Base-by-base conservation (phyloP, 2,888 invertebrate genomes). In the Neoitamus cyanurus region DNA sequence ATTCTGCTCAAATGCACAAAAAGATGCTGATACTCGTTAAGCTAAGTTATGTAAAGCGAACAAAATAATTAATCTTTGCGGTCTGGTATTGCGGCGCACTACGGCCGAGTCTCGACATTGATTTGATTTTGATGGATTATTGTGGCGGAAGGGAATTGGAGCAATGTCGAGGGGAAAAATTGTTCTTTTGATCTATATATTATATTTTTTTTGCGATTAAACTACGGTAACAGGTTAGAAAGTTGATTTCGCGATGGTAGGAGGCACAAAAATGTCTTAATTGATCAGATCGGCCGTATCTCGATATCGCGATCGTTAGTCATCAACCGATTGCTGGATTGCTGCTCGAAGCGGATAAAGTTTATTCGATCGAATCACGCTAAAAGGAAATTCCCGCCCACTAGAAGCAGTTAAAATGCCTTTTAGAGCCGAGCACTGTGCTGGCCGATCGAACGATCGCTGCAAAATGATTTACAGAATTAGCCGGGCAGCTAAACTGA, bases 31-130 rank as follows among this genome's bases (percentile, higher is more conserved):
- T 58, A 58, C 58, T 7, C 20, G 20, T 2, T 34, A 34, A 9
- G 25, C 25, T 13, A 4, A 34, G 70, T 70, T 70, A 70, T 34
- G 30, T 70, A 30, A 70, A 70, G 2, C 13, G 31, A 70, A 31
- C 34, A 70, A 70, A 31, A 70, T 34, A 34, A 70, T 70, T 70
- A 70, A 70, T 31, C 30, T 70, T 30, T 70, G 70, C 70, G 34
- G 34, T 70, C 31, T 31, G 6, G 9, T 9, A 15, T 9, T 25
- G 20, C 25, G 25, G 15, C 42, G 15, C 6, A 20, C 58, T 58
- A 20, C 25, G 58, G 58, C 11, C 15, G 20, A 25, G 58, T 58
- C 58, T 58, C 58, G 58, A 58, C 58, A 58, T 58, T 58, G 58
- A 58, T 58, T 58, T 58, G 58, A 58, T 58, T 58, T 58, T 58